phyloP scores from a whole-genome alignment of 2,888 invertebrate genomes.

The Oscheius sp. region DNA sequence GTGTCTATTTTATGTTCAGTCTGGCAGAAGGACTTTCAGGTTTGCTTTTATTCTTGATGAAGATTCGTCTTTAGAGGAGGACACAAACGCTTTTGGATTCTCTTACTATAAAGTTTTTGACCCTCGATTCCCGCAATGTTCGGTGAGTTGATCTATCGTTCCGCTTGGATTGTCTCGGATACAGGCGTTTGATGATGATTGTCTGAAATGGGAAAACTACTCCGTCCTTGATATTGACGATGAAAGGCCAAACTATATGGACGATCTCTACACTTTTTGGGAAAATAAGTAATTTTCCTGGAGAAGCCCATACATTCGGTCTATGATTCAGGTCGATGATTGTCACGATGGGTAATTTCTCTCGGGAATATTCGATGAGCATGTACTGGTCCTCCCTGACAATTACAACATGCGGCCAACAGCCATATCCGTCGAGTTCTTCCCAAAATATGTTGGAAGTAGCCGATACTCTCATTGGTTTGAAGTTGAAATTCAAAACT shows the following conservation, averaged over 20 bases:
- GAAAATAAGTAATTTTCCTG: conserved; percentile 31
- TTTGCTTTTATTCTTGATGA: too few relatives aligned
- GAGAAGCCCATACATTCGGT: background rate
- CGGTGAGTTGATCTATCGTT: conserved; percentile 26
- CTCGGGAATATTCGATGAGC: conserved; percentile 65
- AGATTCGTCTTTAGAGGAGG: conserved; percentile 49
- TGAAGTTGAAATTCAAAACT: background rate
- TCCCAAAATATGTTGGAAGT: conserved; percentile 65
- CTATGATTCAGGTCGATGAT: conserved; percentile 31
- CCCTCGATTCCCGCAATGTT: conserved; percentile 56
- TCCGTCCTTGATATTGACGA: conserved; percentile 39
- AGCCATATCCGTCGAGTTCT: conserved; percentile 64
- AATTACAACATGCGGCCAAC: conserved; percentile 67
- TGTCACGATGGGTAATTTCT: conserved; percentile 59
- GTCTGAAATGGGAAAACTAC: conserved; percentile 30
- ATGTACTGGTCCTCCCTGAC: conserved; percentile 68
- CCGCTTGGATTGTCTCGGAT: background rate
- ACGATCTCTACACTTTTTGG: conserved; percentile 47
- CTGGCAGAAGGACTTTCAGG: conserved; percentile 56
- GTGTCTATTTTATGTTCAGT: conserved; percentile 65
- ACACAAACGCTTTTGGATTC: conserved; percentile 58
- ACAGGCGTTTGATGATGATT: background rate
- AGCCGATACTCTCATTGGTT: conserved; percentile 61
- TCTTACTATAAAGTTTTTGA: conserved; percentile 64
- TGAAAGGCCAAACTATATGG: conserved; percentile 43